Percentiles rank a stretch among this genome's conserved stretches.
Conservation (phyloP, 2,797 vertebrate genomes). For the Rhynchonycteris naso region DNA sequence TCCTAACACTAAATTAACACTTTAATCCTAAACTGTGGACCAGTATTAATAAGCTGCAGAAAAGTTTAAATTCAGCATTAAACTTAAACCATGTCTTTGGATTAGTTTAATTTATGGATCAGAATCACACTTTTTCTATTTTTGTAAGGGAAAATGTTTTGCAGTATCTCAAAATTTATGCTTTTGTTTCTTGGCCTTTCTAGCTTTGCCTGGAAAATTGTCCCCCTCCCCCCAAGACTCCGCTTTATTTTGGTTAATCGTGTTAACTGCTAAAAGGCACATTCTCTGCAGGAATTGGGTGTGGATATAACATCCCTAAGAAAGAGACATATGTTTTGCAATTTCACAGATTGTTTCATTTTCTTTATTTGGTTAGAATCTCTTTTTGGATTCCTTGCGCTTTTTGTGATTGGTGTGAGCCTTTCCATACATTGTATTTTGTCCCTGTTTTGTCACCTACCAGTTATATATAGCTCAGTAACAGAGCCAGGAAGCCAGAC, state of each 20-base stretch:
- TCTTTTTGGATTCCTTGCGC: constrained; percentile 56
- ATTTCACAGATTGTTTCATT: constrained; percentile 44
- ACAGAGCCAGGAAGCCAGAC: constrained; percentile 22
- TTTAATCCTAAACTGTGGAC: neutral
- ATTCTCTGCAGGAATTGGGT: constrained; percentile 10
- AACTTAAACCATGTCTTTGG: neutral
- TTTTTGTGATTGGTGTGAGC: constrained; percentile 20
- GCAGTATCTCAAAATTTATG: constrained; percentile 52
- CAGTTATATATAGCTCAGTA: constrained; percentile 9
- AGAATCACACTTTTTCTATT: neutral
- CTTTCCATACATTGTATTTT: constrained; percentile 24
- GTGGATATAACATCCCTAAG: constrained; percentile 29
- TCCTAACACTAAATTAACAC: neutral
- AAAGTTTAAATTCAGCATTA: neutral
- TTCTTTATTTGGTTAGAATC: constrained; percentile 59
- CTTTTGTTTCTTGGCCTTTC: constrained; percentile 55
- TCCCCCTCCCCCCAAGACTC: neutral
- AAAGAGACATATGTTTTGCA: constrained; percentile 54
- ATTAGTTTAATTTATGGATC: constrained; percentile 61
- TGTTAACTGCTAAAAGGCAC: constrained; percentile 39
- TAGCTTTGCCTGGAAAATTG: constrained; percentile 49
- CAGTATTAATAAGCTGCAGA: neutral
- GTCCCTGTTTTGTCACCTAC: constrained; percentile 2
- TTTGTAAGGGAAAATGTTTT: neutral
- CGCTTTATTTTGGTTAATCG: constrained; percentile 51